phyloP scores from a whole-genome alignment of 2,113 vertebrate genomes.

The Charadrius vociferus region DNA sequence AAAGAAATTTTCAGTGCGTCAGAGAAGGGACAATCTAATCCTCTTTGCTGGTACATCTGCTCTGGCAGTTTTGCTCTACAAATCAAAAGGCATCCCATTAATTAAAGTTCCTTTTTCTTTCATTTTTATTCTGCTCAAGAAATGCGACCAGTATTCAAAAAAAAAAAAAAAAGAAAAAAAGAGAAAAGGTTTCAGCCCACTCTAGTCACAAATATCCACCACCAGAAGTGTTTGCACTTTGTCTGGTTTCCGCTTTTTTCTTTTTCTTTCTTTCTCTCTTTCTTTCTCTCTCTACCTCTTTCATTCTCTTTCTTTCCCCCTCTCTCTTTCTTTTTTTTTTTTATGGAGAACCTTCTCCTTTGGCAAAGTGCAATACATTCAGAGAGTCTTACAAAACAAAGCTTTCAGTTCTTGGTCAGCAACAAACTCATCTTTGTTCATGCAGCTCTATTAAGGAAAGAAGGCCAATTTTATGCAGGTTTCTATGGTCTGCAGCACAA shows the following conservation, averaged over 20 bases:
- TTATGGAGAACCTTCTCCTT: conserved; percentile 70
- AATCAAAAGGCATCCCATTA: conserved; percentile 88
- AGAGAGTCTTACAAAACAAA: conserved; percentile 83
- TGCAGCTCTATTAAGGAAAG: conserved; percentile 81
- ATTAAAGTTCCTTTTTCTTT: conserved; percentile 85
- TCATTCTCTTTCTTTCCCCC: background rate
- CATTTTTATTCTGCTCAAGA: conserved; percentile 86
- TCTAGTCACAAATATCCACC: conserved; percentile 75
- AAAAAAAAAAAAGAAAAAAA: background rate
- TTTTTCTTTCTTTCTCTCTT: background rate
- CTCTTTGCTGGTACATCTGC: conserved; percentile 90
- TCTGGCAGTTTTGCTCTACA: conserved; percentile 83
- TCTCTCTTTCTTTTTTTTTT: background rate
- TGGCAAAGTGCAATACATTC: conserved; percentile 78
- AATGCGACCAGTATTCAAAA: conserved; percentile 81
- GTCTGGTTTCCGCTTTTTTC: conserved; percentile 67
- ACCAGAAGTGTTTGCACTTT: conserved; percentile 70
- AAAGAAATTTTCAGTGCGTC: conserved; percentile 81
- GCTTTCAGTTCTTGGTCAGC: conserved; percentile 82
- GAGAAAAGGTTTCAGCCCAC: conserved; percentile 36
- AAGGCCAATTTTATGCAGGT: conserved; percentile 87
- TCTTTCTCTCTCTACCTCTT: background rate
- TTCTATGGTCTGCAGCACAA: conserved; percentile 82
- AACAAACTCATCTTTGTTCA: conserved; percentile 89
- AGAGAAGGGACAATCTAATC: conserved; percentile 90